Base-by-base conservation (phyloP, 2,797 vertebrate species). In the Gila robusta region DNA sequence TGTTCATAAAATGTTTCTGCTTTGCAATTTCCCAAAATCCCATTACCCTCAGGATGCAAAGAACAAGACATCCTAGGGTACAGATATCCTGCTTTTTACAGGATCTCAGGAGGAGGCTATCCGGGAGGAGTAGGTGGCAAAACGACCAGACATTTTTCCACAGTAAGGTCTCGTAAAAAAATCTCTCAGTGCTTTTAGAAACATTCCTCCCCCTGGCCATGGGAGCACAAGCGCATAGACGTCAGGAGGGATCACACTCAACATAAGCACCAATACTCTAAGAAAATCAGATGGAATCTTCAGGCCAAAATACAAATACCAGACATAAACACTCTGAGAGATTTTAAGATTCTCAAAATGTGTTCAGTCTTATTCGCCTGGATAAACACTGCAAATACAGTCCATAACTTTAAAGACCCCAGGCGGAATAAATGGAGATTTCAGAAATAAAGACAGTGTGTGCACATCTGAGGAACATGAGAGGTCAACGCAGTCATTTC, bases 231-330 rank as follows among this genome's bases (percentile, higher is more conserved):
- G 71, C 89, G 90, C 49, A 88, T 89, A 92, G 89, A 92, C 41
- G 91, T 93, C 92, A 91, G 86, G 90, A 92, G 89, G 91, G 93
- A 93, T 93, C 83, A 88, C 82, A 89, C 92, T 93, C 91, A 72
- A 92, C 91, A 93, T 90, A 93, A 93, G 92, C 90, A 94, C 90
- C 93, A 94, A 93, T 88, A 91, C 93, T 93, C 92, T 94, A 88
- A 81, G 93, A 90, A 94, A 93, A 92, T 91, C 73, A 91, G 93
- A 94, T 94, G 91, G 90, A 93, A 94, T 94, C 94, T 94, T 90
- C 89, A 82, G 91, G 91, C 91, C 90, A 85, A 90, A 93, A 90
- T 87, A 84, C 87, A 91, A 91, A 89, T 92, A 86, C 73, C 88
- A 90, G 86, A 89, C 88, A 92, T 92, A 93, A 94, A 95, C 91